phyloP scores from a whole-genome alignment of 2,797 vertebrate genomes.

The Sebastolobus altivelis region DNA sequence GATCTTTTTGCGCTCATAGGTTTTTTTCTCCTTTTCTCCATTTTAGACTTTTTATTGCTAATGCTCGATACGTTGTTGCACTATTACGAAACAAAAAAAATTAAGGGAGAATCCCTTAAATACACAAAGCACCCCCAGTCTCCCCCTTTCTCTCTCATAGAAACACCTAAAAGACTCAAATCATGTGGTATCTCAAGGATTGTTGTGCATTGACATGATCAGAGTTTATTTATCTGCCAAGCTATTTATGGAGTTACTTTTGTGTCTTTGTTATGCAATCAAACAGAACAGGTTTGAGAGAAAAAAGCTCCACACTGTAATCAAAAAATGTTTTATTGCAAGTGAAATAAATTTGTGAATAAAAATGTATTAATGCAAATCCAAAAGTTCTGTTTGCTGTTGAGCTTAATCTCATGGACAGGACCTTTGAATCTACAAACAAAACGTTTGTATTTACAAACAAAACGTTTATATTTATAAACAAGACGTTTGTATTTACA shows the following conservation, averaged over 20 bases:
- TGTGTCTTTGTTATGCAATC: too few species aligned
- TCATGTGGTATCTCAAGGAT: constrained; percentile 55
- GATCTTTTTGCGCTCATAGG: constrained; percentile 58
- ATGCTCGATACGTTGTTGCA: constrained; percentile 79
- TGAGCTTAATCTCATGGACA: too few species aligned
- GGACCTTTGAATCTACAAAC: too few species aligned
- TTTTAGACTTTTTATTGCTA: constrained; percentile 76
- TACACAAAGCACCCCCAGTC: constrained; percentile 23
- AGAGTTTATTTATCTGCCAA: constrained; percentile 32
- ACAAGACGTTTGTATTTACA: too few species aligned
- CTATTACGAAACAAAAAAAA: constrained; percentile 67
- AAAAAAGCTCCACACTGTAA: accelerated
- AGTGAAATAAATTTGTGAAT: too few species aligned
- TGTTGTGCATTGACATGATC: constrained; percentile 49
- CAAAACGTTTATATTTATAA: too few species aligned
- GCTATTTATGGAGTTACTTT: too few species aligned
- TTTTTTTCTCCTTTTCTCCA: constrained; percentile 59
- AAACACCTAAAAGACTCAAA: constrained; percentile 27
- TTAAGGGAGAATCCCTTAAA: constrained; percentile 18
- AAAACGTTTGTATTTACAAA: too few species aligned
- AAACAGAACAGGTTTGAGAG: too few species aligned
- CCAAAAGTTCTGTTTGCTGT: too few species aligned
- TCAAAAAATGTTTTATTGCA: too few species aligned
- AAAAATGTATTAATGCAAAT: too few species aligned
- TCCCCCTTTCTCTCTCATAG: background rate